Base-by-base conservation (phyloP, 2,888 invertebrate species). In the Ptychoptera contaminata region DNA sequence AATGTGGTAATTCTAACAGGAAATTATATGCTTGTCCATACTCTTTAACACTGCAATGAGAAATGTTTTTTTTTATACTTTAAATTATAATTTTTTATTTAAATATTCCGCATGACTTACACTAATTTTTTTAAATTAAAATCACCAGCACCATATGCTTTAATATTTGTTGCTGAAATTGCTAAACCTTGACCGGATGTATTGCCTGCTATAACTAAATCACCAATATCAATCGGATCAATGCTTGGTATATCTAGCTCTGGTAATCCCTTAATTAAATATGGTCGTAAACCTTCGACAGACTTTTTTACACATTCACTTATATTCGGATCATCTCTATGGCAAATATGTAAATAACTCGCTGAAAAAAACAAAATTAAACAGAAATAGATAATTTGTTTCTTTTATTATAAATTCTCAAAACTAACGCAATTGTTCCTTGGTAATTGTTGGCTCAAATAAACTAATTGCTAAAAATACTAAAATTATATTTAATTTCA, bases 231-330 rank as follows among this genome's bases (percentile, higher is more conserved):
- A 8, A 47, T 30, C 8, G 81, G 81, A 47, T 81, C 80, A 48
- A 78, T 62, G 1, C 72, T 63, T 1, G 80, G 80, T 15, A 81
- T 71, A 6, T 69, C 65, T 7, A 79, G 59, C 53, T 74, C 75
- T 0, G 73, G 70, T 23, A 81, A 74, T 2, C 81, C 81, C 2
- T 60, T 54, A 1, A 62, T 58, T n/a, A 81, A 58, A 45, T 71
- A 62, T 0, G 73, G 72, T 23, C 68, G 64, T 47, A 77, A 62
- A 1, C 59, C 60, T 45, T 77, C 73, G 4, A 81, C 62, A 2
- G 72, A 71, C n/a, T 70, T 57, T 50, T 61, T 61, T 1, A 76
- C 65, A 54, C 82, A 82, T 14, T 67, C 68, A 52, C 69, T 67
- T 46, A 77, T 62, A 11, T 77, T 68, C 2, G 67, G 68, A 53